phyloP scores from a whole-genome alignment of 2,888 invertebrate genomes.

The Drosophila robusta region DNA sequence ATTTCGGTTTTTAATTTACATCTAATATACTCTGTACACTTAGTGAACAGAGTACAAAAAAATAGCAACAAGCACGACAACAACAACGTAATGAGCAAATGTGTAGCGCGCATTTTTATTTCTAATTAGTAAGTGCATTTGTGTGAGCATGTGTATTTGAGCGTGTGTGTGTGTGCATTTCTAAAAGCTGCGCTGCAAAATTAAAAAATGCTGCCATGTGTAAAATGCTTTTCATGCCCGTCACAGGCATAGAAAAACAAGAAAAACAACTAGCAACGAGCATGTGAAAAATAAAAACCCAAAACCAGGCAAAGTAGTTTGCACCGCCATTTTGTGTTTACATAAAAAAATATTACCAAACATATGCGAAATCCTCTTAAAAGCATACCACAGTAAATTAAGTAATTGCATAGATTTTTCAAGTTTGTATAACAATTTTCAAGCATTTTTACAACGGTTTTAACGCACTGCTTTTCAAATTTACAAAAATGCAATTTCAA shows the following conservation, averaged over 20 bases:
- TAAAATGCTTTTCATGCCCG: constrained; percentile 79
- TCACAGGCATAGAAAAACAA: constrained; percentile 34
- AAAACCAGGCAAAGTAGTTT: constrained; percentile 39
- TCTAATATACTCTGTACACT: neutral
- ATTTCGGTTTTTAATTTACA: neutral
- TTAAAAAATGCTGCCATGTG: constrained; percentile 82
- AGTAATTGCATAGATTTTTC: constrained; percentile 6
- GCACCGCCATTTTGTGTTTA: constrained; percentile 21
- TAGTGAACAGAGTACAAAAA: neutral
- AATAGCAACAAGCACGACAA: constrained; percentile 10
- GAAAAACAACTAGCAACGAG: constrained; percentile 12
- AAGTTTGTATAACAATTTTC: neutral
- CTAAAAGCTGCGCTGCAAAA: constrained; percentile 75
- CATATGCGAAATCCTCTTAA: constrained; percentile 7
- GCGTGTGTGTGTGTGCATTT: constrained; percentile 40
- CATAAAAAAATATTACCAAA: constrained; percentile 20
- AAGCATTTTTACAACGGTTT: neutral
- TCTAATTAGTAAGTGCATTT: constrained; percentile 77
- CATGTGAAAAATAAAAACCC: constrained; percentile 27
- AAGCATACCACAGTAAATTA: constrained; percentile 6
- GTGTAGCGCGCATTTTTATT: constrained; percentile 78
- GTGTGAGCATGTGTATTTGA: constrained; percentile 27
- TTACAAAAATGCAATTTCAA: neutral
- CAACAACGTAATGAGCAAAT: constrained; percentile 66
- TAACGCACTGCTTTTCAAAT: neutral